phyloP scores from a whole-genome alignment of 1,140 invertebrate genomes.

The Vanessa atalanta region DNA sequence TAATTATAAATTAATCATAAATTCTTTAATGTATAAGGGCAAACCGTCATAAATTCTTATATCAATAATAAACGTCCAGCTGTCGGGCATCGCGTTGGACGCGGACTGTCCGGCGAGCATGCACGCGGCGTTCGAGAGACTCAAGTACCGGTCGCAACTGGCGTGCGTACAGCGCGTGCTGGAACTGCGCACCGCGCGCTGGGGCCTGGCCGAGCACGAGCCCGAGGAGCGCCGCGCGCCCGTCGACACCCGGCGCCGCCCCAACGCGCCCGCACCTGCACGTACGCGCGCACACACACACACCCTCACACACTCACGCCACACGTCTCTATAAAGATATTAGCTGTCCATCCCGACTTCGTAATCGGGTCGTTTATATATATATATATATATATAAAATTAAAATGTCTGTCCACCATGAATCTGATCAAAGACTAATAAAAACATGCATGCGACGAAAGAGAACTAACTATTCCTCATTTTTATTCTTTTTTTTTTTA shows the following conservation, averaged over 20 bases:
- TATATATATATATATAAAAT: too few relatives aligned
- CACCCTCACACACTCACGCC: background rate
- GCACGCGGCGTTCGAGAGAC: conserved; percentile 69
- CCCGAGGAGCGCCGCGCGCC: conserved; percentile 32
- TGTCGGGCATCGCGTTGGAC: conserved; percentile 77
- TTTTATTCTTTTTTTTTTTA: too few relatives aligned
- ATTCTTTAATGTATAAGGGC: too few relatives aligned
- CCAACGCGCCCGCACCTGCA: background rate
- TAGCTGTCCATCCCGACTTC: too few relatives aligned
- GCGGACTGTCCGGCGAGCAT: conserved; percentile 73
- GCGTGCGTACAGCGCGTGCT: conserved; percentile 64
- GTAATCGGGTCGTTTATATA: too few relatives aligned
- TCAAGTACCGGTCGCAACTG: conserved; percentile 59
- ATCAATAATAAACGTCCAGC: conserved; percentile 36
- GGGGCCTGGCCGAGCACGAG: conserved; percentile 66
- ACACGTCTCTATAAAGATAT: too few relatives aligned
- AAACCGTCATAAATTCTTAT: too few relatives aligned
- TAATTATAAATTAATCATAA: too few relatives aligned
- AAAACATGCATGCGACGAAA: too few relatives aligned
- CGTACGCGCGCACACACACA: background rate
- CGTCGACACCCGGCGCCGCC: background rate
- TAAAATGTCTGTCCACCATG: too few relatives aligned
- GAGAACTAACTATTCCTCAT: too few relatives aligned
- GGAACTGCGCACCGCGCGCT: conserved; percentile 68
- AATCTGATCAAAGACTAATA: too few relatives aligned